Evolutionary conservation across 2,797 vertebrate genomes (phyloP), one percentile per base, ranked within the genome.

Genomic region (Falco cherrug): DNA sequence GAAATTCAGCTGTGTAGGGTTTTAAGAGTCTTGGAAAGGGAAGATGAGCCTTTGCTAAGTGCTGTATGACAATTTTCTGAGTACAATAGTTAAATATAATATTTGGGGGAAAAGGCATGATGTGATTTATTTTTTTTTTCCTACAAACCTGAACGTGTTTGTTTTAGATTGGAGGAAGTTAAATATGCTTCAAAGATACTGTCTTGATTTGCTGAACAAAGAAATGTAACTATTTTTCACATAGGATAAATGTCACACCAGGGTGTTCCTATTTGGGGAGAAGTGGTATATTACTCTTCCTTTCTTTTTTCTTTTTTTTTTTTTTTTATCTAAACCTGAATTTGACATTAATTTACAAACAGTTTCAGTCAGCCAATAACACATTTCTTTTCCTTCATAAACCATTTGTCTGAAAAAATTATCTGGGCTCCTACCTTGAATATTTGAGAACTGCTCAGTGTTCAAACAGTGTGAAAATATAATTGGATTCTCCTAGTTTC

Each of bases 331-430:
- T 89, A 50, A 83, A 89, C 64, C 48, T 54, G 50, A 83, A 89
- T 67, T 70, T 93, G 22, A 53, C 63, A 53, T 80, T 87, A 70
- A 82, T 83, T 69, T 90, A 29, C 86, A 61, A 75, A 64, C 19
- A 15, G 11, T 89, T 94, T 83, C 71, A 93, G 75, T 53, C 56
- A 87, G 48, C 64, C n/a, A 61, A 20, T 77, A 90, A 53, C 22
- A 73, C 26, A 8, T 80, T 95, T 88, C 14, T 90, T 81, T 92
- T 84, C 16, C 35, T 79, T 90, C 43, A 15, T 69, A 94, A 93
- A 59, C 33, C 14, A 54, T 59, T 95, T 86, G 15, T 95, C 88
- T 87, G 77, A 92, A 87, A 74, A 95, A 92, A 71, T 69, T 87
- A 86, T 69, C 74, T 43, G 39, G 11, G 8, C 14, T 84, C 2